A percentile compares a stretch with the other conserved stretches of the same genome.
These are phyloP conservation scores for Vandiemenella viatica DNA, from an alignment of 2,888 invertebrate genomes.

Conservation along the genomic window DNA sequence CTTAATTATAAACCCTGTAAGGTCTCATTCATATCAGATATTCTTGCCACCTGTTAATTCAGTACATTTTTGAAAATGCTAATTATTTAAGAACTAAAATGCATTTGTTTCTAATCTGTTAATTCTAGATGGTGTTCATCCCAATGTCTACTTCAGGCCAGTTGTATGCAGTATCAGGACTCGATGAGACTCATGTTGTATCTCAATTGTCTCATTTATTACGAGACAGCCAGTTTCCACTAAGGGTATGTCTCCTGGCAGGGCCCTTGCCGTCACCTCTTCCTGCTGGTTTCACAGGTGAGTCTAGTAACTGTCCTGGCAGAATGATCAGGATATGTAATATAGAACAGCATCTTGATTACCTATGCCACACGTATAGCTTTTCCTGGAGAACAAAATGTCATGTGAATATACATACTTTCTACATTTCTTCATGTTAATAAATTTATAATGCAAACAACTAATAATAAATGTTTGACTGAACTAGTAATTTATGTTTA, in stretches of 20 bases:
- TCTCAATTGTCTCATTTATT: slow-evolving; percentile 38
- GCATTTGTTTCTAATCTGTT: no score
- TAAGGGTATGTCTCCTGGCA: slow-evolving; percentile 42
- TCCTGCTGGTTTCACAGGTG: slow-evolving; percentile 43
- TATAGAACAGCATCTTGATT: neutral
- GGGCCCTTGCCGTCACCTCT: slow-evolving; percentile 37
- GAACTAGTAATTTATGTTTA: no score
- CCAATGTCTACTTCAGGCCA: slow-evolving; percentile 61
- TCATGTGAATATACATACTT: no score
- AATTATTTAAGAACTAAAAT: no score
- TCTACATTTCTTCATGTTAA: no score
- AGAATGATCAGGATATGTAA: neutral
- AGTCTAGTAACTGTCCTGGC: slow-evolving; percentile 15
- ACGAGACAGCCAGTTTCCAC: slow-evolving; percentile 40
- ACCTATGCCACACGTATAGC: no score
- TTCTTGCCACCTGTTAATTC: neutral
- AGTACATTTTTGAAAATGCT: no score
- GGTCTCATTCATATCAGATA: no score
- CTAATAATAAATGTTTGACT: no score
- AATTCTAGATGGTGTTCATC: slow-evolving; percentile 49
- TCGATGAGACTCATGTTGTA: slow-evolving; percentile 40
- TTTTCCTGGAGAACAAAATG: no score
- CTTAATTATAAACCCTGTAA: no score
- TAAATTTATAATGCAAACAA: no score
- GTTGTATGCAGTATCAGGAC: slow-evolving; percentile 45